Evolutionary conservation across 2,888 invertebrate species (phyloP).

Genomic region (Clunio marinus): DNA sequence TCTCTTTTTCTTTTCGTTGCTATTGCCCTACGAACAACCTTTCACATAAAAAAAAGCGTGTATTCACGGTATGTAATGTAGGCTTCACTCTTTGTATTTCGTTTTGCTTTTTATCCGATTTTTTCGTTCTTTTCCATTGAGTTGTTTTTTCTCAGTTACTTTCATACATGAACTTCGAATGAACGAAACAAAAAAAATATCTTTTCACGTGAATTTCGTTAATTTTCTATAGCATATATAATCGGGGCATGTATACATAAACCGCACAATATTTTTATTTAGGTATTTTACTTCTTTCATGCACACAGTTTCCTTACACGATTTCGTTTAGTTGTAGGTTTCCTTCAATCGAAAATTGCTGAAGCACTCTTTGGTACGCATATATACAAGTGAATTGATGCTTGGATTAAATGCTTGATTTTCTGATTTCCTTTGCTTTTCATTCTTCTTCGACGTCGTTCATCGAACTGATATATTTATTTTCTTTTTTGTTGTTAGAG

Average conservation of each 20-base stretch:
- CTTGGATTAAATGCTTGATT: conserved; percentile 25
- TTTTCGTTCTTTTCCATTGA: background rate
- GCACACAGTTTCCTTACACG: conserved; percentile 19
- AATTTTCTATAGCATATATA: conserved; percentile 32
- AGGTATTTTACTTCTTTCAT: background rate
- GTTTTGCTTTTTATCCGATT: background rate
- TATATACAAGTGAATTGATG: background rate
- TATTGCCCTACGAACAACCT: conserved; percentile 12
- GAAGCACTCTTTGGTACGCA: background rate
- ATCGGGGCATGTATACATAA: background rate
- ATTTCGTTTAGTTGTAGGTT: background rate
- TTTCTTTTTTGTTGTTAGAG: background rate
- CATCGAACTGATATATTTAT: conserved; percentile 5
- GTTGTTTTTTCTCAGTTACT: background rate
- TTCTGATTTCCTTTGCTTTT: background rate
- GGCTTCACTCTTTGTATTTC: background rate
- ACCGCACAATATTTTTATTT: background rate
- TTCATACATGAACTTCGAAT: conserved; percentile 18
- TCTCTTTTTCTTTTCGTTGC: no score
- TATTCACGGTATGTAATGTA: conserved; percentile 1
- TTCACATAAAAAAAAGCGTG: conserved; percentile 1
- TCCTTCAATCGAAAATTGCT: background rate
- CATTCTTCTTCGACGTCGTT: background rate
- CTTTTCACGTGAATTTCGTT: conserved; percentile 37
- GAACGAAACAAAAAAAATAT: no score